Percentiles rank a stretch among this genome's conserved stretches.
Evolutionary conservation across 2,113 vertebrate genomes (phyloP).

Genomic region (Dolichallabes microphthalmus): DNA sequence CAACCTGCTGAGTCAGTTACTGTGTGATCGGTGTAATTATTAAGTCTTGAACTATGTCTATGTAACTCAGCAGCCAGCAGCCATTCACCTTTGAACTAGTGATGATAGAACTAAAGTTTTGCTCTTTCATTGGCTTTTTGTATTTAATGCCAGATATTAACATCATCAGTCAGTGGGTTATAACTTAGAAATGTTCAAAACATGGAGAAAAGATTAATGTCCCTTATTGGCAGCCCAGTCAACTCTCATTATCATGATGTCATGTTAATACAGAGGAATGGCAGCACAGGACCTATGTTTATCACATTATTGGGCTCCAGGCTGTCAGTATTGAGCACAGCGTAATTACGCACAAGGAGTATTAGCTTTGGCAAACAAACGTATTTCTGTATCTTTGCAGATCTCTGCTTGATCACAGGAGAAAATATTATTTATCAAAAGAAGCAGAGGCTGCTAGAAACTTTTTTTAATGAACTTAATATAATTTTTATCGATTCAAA

Average conservation of each 20-base stretch:
- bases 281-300: slow-evolving; percentile 41
- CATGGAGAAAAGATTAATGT: neutral
- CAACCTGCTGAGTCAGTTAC: neutral
- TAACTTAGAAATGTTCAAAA: neutral
- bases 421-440: neutral
- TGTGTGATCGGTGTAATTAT: neutral
- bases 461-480: neutral
- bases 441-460: neutral
- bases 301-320: slow-evolving; percentile 46
- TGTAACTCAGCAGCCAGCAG: neutral
- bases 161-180: neutral
- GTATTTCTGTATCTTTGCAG: slow-evolving; percentile 21
- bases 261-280: slow-evolving; percentile 48
- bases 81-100: neutral
- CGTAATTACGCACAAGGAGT: slow-evolving; percentile 41
- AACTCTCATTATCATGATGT: slow-evolving; percentile 39
- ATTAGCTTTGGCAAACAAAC: slow-evolving; percentile 39
- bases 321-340: slow-evolving; percentile 49
- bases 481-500: neutral
- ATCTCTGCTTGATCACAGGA: slow-evolving; percentile 26
- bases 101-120: neutral
- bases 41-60: no score
- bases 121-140: neutral
- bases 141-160: neutral
- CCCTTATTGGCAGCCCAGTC: neutral